Conservation (phyloP, 2,113 vertebrate genomes). For the Addax nasomaculatus region DNA sequence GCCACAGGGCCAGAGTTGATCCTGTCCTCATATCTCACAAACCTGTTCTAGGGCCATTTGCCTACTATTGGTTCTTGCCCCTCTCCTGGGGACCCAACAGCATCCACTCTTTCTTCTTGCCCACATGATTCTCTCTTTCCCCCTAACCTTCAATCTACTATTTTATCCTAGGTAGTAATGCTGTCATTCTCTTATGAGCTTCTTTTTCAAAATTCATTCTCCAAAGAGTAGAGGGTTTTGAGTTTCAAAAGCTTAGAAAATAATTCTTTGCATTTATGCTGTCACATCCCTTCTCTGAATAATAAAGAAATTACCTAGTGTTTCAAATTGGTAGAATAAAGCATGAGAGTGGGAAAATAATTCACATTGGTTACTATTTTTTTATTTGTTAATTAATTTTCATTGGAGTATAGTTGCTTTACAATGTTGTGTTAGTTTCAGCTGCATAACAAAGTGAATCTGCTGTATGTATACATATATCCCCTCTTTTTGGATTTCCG, state of each 20-base stretch:
- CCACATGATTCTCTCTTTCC: neutral
- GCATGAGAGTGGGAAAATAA: neutral
- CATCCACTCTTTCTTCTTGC: neutral
- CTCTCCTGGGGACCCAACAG: neutral
- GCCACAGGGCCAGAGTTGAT: neutral
- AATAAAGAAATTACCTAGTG: neutral
- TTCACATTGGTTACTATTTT: neutral
- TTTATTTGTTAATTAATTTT: neutral
- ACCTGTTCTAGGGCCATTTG: neutral
- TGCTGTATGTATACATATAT: neutral
- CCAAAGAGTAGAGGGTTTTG: neutral
- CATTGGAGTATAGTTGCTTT: neutral
- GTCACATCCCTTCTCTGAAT: neutral
- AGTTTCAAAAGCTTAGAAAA: neutral
- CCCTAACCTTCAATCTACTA: neutral
- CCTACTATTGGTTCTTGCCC: neutral
- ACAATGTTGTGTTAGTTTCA: neutral
- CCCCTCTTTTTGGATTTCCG: neutral
- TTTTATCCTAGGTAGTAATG: neutral
- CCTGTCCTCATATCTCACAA: neutral
- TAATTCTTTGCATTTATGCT: neutral
- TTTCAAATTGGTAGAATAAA: neutral
- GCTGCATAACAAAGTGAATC: neutral
- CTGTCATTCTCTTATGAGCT: neutral
- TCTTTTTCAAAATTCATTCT: neutral